Base-by-base conservation (phyloP, 1,140 invertebrate genomes). In the Heliconius nattereri region DNA sequence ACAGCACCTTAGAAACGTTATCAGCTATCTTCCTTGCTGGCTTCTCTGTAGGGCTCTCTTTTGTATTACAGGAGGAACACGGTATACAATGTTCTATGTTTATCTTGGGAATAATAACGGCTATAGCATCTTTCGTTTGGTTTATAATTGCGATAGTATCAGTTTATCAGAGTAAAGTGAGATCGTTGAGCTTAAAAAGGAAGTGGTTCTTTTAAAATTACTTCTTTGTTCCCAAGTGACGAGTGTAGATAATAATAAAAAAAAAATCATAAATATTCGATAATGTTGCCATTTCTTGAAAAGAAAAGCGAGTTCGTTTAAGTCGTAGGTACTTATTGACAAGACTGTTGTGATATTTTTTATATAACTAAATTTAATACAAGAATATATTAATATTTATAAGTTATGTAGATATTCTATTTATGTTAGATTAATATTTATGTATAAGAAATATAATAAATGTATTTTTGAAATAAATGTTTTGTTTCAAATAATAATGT, bases 1-100 rank as follows among this genome's bases (percentile, higher is more conserved):
- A 92, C 32, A 94, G 92, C 52, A 84, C 91, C 26, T 78, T 94
- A 60, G 92, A 94, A 87, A 92, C 91, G 35, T 57, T 92, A 29
- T 94, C 92, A 29, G 90, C 85, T 8, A 52, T 74, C 13, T 52
- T 91, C 7, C 74, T 93, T 19, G 78, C 84, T 32, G 26, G 84
- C 26, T 88, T 93, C 76, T 84, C 87, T 45, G 29, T 85, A 2
- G 88, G 86, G 23, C 80, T 93, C 37, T 86, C 85, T 13, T 88
- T 89, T 71, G 76, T 88, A 32, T 76, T 90, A 20, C 78, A 83
- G 35, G 29, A 84, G 73, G 85, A 87, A n/a, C 78, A 74, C 35
- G 90, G 87, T 70, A 82, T 90, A 35, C 89, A 93, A 76, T 83
- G 80, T 26, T 76, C 83, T 16, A 87, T 94, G 84, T 90, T 90